These are phyloP conservation scores for Mycalesis mineus DNA, from an alignment of 2,888 invertebrate species.

Conservation along the genomic window DNA sequence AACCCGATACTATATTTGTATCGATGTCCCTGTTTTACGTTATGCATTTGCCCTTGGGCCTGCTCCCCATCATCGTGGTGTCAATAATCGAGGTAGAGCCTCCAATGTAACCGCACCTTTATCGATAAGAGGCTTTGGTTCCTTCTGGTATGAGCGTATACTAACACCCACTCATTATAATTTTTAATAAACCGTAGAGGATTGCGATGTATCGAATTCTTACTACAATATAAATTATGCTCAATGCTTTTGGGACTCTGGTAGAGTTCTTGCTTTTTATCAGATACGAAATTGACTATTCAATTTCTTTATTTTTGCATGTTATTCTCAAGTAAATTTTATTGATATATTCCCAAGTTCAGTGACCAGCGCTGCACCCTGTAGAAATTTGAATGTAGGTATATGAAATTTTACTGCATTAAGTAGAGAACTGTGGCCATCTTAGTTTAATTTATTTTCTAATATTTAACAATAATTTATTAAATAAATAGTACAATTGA, in stretches of 20 bases:
- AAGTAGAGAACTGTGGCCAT: no score
- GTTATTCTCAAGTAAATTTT: not conserved
- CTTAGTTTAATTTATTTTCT: no score
- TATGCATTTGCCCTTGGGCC: constrained; percentile 89
- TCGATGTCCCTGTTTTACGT: constrained; percentile 92
- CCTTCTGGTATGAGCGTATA: constrained; percentile 29
- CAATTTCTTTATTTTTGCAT: not conserved
- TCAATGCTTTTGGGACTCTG: not conserved
- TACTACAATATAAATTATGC: not conserved
- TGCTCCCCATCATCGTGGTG: constrained; percentile 87
- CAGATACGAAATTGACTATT: not conserved
- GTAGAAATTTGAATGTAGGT: not conserved
- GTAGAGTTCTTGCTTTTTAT: not conserved
- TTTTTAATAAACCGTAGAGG: constrained; percentile 8
- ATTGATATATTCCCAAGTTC: not conserved
- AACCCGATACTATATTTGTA: constrained; percentile 90
- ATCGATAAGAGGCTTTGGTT: constrained; percentile 55
- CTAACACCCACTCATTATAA: constrained; percentile 22
- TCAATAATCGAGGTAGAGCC: constrained; percentile 83
- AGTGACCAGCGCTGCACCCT: not conserved
- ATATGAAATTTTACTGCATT: no score
- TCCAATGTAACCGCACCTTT: constrained; percentile 24
- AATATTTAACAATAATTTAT: no score
- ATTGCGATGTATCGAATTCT: constrained; percentile 26
- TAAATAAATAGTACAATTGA: no score